Percentiles rank a stretch among this genome's conserved stretches.
These are phyloP conservation scores for Callimorpha dominula DNA, from an alignment of 2,888 invertebrate genomes.

Conservation along the genomic window DNA sequence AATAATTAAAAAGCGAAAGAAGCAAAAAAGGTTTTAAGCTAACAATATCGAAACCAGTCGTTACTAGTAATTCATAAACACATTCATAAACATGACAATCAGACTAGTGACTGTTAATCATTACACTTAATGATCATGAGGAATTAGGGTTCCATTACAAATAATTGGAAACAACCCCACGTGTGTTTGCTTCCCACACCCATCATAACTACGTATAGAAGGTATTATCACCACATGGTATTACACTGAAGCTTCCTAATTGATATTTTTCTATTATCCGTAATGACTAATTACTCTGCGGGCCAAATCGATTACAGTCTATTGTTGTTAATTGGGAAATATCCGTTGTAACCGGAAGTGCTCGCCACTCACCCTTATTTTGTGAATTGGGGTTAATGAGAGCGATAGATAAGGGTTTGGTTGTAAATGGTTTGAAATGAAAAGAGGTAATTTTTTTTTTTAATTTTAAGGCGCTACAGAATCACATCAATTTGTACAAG, in stretches of 20 bases:
- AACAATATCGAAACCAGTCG: no score
- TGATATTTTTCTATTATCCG: conserved; percentile 39
- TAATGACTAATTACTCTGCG: conserved; percentile 48
- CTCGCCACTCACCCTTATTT: conserved; percentile 39
- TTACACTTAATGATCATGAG: no score
- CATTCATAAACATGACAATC: no score
- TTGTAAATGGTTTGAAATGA: not conserved
- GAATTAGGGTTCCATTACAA: not conserved
- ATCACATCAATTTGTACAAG: not conserved
- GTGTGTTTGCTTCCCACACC: conserved; percentile 38
- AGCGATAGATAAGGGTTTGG: conserved; percentile 38
- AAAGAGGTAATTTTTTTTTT: not conserved
- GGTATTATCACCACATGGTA: conserved; percentile 28
- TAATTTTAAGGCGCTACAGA: not conserved
- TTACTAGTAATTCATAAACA: no score
- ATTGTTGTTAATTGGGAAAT: conserved; percentile 56
- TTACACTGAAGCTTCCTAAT: conserved; percentile 36
- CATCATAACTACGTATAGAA: conserved; percentile 4
- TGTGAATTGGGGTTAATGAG: conserved; percentile 27
- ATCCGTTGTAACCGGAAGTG: conserved; percentile 48
- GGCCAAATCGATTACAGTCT: conserved; percentile 46
- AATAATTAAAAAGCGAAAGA: no score
- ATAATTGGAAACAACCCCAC: not conserved
- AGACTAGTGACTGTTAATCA: no score
- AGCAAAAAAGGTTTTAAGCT: no score